These are phyloP conservation scores for Choreutis nemorana DNA, from an alignment of 2,888 invertebrate genomes.

Conservation along the genomic window DNA sequence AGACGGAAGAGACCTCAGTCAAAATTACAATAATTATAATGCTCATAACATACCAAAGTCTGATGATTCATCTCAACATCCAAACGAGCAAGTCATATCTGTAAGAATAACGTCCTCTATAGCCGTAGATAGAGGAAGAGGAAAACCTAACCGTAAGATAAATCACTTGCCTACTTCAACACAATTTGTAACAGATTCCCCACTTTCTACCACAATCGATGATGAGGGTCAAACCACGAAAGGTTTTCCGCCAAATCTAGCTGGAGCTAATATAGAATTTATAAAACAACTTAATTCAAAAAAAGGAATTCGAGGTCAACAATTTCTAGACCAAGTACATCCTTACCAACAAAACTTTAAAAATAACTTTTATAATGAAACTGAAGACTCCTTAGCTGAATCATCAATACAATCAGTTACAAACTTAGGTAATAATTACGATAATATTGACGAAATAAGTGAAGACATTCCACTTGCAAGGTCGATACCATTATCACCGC, in stretches of 20 bases:
- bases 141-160: slow-evolving; percentile 18
- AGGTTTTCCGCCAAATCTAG: slow-evolving; percentile 39
- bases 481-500: slow-evolving; percentile 26
- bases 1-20: slow-evolving; percentile 15
- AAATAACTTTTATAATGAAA: slow-evolving; percentile 34
- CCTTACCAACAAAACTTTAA: slow-evolving; percentile 62
- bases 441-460: slow-evolving; percentile 17
- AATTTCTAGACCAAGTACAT: slow-evolving; percentile 25
- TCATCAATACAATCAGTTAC: slow-evolving; percentile 27
- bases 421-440: slow-evolving; percentile 21
- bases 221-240: slow-evolving; percentile 15
- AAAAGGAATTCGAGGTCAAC: slow-evolving; percentile 37
- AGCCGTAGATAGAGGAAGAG: slow-evolving; percentile 58
- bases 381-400: slow-evolving; percentile 36
- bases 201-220: neutral
- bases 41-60: slow-evolving; percentile 25
- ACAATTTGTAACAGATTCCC: neutral
- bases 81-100: slow-evolving; percentile 54
- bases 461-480: slow-evolving; percentile 31
- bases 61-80: slow-evolving; percentile 17
- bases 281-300: slow-evolving; percentile 51
- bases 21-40: slow-evolving; percentile 16
- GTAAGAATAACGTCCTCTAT: slow-evolving; percentile 69
- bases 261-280: slow-evolving; percentile 59
- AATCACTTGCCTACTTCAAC: slow-evolving; percentile 15